Evolutionary conservation across 2,888 invertebrate genomes (phyloP).

Genomic region (Lasioglossum lativentre): DNA sequence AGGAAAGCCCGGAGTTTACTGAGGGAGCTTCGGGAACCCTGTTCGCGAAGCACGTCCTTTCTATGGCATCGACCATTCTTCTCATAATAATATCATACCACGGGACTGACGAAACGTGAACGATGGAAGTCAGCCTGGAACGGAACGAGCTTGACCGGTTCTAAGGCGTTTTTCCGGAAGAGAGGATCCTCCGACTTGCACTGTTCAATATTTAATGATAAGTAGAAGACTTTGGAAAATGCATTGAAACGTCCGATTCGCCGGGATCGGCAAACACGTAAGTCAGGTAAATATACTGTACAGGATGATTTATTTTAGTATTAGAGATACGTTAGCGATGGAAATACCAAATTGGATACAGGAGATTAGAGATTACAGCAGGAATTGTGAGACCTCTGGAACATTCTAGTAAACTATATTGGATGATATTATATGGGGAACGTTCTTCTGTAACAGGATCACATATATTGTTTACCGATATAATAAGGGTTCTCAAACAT

Average conservation of each 20-base stretch:
- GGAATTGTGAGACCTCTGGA: not conserved
- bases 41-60: constrained; percentile 49
- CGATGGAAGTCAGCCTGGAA: constrained; percentile 39
- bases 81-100: constrained; percentile 63
- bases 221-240: not conserved
- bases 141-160: not conserved
- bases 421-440: not conserved
- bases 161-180: not conserved
- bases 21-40: constrained; percentile 63
- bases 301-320: not conserved
- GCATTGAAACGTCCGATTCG: not conserved
- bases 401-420: not conserved
- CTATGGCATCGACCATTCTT: constrained; percentile 59
- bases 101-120: constrained; percentile 22
- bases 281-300: not conserved
- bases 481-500: not conserved
- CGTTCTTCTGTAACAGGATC: not conserved
- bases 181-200: not conserved
- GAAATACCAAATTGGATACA: not conserved
- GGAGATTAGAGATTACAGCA: not conserved
- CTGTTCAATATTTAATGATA: constrained; percentile 8
- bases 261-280: not conserved
- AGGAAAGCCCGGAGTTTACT: constrained; percentile 69
- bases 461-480: not conserved
- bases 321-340: not conserved